Base-by-base conservation (phyloP, 2,113 vertebrate genomes). In the Dolichallabes microphthalmus region DNA sequence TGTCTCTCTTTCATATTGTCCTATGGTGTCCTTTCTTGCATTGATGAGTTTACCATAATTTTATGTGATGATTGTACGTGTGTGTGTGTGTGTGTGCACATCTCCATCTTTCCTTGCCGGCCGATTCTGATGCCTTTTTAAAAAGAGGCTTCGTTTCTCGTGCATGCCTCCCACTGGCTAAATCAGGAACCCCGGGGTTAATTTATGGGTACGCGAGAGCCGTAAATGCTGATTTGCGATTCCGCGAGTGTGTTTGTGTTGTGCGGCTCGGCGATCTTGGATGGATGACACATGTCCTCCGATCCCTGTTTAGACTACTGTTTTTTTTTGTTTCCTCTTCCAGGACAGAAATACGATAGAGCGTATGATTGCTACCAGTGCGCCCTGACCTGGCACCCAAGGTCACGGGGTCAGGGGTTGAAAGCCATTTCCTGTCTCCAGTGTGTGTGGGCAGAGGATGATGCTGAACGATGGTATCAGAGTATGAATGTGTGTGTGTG, bases 101-200 rank as follows among this genome's bases (percentile, higher is more conserved):
- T 80, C 82, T 89, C 64, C 55, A 58, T 55, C 69, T 7, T 19
- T 88, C 73, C 85, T 88, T 64, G 84, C 86, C 81, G 82, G 83
- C 89, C 88, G 91, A 91, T 88, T 81, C 85, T 93, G 91, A 95
- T 94, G 93, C 88, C 90, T 88, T 93, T 95, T 95, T 95, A 95
- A 95, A 93, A 88, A 94, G 93, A 61, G 89, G 91, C 90, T 93
- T 86, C n/a, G 50, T 80, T 60, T 73, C 27, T 80, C 91, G 88
- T 91, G 88, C 82, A 60, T 91, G 88, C 84, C 77, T 61, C 57
- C 68, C 66, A 57, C 89, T 90, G 85, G 90, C 94, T 94, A 93
- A 93, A 94, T 92, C 91, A 91, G 91, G 89, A 88, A 88, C 85
- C 39, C 27, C 82, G 80, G 83, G 91, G 85, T 90, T 93, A 93